These are phyloP conservation scores for Temnothorax rugatulus DNA, from an alignment of 2,888 invertebrate species.

Conservation along the genomic window DNA sequence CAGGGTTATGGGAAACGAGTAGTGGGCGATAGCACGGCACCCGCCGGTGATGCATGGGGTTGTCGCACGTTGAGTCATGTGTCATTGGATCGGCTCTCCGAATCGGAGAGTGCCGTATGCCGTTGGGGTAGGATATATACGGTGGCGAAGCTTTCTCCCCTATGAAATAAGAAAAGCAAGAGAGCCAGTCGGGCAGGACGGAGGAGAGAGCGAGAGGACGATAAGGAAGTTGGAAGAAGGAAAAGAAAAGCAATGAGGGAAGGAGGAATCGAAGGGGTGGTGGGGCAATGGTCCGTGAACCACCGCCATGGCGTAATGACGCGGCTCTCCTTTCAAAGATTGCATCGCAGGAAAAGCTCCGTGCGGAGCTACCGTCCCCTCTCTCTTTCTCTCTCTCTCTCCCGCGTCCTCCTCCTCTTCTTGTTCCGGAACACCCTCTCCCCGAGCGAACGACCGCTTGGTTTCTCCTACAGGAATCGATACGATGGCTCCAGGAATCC, in stretches of 20 bases:
- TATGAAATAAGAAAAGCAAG: constrained; percentile 68
- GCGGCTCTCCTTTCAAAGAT: constrained; percentile 86
- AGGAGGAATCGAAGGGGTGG: constrained; percentile 74
- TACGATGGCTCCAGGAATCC: constrained; percentile 82
- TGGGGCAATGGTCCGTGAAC: constrained; percentile 86
- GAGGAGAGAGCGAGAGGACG: constrained; percentile 71
- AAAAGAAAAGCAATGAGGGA: constrained; percentile 75
- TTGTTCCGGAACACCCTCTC: constrained; percentile 62
- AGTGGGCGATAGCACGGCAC: constrained; percentile 57
- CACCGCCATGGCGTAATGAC: constrained; percentile 85
- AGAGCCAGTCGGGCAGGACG: constrained; percentile 69
- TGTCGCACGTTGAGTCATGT: constrained; percentile 84
- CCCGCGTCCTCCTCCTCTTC: constrained; percentile 64
- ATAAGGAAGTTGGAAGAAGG: constrained; percentile 61
- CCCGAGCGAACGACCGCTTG: constrained; percentile 60
- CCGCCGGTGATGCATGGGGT: constrained; percentile 79
- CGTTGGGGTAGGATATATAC: constrained; percentile 67
- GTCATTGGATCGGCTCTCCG: constrained; percentile 83
- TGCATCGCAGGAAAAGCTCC: constrained; percentile 86
- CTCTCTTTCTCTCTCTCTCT: not conserved
- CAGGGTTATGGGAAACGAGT: constrained; percentile 49
- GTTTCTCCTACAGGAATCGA: constrained; percentile 79
- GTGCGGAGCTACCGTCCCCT: constrained; percentile 73
- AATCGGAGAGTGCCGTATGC: constrained; percentile 80
- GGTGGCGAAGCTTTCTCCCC: constrained; percentile 56